Conservation (phyloP, 2,113 vertebrate species). For the Origma solitaria region DNA sequence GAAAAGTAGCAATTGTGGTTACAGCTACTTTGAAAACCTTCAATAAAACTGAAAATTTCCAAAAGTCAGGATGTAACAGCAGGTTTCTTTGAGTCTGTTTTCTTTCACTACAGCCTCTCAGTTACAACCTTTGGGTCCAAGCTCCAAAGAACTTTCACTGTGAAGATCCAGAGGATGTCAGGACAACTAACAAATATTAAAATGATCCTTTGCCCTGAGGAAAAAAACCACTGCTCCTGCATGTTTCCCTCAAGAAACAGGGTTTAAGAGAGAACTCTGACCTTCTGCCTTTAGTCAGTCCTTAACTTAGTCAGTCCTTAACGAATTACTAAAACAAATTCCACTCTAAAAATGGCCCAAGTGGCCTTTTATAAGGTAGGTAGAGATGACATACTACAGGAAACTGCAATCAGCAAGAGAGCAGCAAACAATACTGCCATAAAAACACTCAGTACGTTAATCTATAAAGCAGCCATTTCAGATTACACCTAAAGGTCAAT, state of each 20-base stretch:
- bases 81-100: neutral
- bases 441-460: rapidly evolving
- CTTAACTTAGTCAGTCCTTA: neutral
- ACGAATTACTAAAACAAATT: neutral
- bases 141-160: neutral
- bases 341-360: neutral
- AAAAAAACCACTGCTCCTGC: neutral
- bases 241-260: neutral
- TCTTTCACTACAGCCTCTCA: neutral
- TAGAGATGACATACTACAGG: neutral
- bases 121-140: neutral
- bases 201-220: neutral
- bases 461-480: neutral
- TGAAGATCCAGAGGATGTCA: neutral
- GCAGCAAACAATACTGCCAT: neutral
- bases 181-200: neutral
- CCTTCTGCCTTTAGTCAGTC: neutral
- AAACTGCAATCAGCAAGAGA: neutral
- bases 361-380: neutral
- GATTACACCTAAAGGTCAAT: neutral
- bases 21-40: neutral
- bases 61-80: neutral
- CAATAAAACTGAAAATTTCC: neutral
- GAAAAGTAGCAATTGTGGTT: neutral
- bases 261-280: neutral